A percentile compares a stretch with the other conserved stretches of the same genome.
phyloP scores from a whole-genome alignment of 2,888 invertebrate genomes.

The Schizotus pectinicornis region DNA sequence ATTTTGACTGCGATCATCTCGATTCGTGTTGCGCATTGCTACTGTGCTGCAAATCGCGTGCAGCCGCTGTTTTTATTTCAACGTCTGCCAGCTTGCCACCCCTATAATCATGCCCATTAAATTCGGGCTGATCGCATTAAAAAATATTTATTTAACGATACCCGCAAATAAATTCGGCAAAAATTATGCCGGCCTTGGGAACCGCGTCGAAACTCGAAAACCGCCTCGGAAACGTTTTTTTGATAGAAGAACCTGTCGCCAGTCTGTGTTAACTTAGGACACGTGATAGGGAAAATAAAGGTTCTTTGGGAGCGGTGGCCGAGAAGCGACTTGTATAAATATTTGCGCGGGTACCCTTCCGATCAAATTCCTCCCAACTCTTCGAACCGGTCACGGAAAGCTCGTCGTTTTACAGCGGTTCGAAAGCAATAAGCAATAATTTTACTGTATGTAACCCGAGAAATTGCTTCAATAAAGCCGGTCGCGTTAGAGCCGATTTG shows the following conservation, averaged over 20 bases:
- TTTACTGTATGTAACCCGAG: constrained; percentile 10
- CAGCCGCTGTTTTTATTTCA: constrained; percentile 35
- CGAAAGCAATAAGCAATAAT: not conserved
- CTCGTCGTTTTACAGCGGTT: not conserved
- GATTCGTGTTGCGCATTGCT: constrained; percentile 32
- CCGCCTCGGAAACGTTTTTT: constrained; percentile 15
- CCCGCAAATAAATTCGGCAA: constrained; percentile 6
- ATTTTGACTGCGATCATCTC: constrained; percentile 16
- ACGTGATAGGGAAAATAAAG: constrained; percentile 10
- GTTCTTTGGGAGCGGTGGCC: constrained; percentile 5
- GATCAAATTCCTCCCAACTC: constrained; percentile 8
- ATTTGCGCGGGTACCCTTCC: constrained; percentile 17
- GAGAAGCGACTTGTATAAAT: constrained; percentile 28
- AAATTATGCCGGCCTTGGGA: constrained; percentile 1
- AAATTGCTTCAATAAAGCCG: constrained; percentile 8
- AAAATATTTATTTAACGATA: constrained; percentile 29
- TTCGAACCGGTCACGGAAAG: constrained; percentile 4
- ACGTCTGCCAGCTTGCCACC: constrained; percentile 41
- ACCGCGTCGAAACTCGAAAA: too few species aligned
- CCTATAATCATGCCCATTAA: constrained; percentile 43
- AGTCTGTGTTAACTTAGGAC: constrained; percentile 29
- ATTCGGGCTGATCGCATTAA: constrained; percentile 40
- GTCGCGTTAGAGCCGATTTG: constrained; percentile 12
- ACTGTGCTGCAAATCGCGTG: constrained; percentile 48
- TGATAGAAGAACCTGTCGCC: constrained; percentile 30